phyloP scores from a whole-genome alignment of 2,113 vertebrate species.

The pig (Sus scrofa) region DNA sequence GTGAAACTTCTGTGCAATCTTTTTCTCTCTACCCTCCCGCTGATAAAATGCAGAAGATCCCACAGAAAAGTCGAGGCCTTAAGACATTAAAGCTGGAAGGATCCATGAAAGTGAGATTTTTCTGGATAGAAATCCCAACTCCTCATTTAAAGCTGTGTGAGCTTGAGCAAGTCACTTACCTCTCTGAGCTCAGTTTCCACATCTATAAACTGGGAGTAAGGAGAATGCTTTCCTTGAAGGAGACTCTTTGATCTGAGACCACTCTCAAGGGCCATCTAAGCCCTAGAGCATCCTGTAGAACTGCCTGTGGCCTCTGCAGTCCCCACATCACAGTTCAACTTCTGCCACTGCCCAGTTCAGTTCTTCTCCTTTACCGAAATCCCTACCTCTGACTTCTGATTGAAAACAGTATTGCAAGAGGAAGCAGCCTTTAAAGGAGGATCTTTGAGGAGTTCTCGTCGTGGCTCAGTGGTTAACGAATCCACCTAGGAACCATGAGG shows the following conservation, averaged over 20 bases:
- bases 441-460: background rate
- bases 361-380: background rate
- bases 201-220: too few relatives aligned
- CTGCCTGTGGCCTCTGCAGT: background rate
- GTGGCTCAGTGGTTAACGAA: too few relatives aligned
- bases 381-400: background rate
- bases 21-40: background rate
- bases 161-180: background rate
- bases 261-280: background rate
- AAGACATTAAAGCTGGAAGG: background rate
- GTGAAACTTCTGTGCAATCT: accelerated
- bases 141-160: background rate
- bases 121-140: background rate
- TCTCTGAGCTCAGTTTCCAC: background rate
- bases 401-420: background rate
- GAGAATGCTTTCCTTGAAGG: background rate
- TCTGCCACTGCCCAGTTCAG: background rate
- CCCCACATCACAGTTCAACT: accelerated
- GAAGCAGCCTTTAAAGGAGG: background rate
- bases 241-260: background rate
- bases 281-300: background rate
- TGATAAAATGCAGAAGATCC: background rate
- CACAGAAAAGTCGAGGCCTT: background rate
- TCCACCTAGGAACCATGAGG: too few relatives aligned
- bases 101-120: background rate